Evolutionary conservation across 2,888 invertebrate genomes (phyloP), one percentile per base, ranked within the genome.

Genomic region (Leptopilina drosophilae): DNA sequence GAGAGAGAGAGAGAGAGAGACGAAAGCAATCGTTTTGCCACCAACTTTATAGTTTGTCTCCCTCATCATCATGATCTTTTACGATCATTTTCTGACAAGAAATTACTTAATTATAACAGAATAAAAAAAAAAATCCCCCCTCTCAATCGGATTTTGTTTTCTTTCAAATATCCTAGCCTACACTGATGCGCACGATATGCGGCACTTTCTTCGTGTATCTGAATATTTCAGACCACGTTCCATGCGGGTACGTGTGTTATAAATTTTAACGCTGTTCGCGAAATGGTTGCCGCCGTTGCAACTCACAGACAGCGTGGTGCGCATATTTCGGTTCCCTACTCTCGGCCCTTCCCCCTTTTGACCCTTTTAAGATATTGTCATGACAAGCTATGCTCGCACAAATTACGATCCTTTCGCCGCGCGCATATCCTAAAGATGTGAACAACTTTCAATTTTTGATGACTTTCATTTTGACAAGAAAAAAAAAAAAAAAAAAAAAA

Each of bases 201-300:
- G 77, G 77, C 81, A 77, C 81, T 80, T 78, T 79, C 81, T 78
- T 80, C 79, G 76, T 64, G 78, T 78, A 82, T 82, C 76, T 85
- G 81, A 85, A 85, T 85, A 84, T 85, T 85, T 84, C 82, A 83
- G 77, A 49, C 80, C 83, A 82, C 82, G 82, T 84, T 82, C 80
- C 66, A 26, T 65, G 42, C 7, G 73, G 65, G 42, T 75, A 67
- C 82, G 80, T 81, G 84, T 81, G 84, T 85, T 83, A 82, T 81
- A 81, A 82, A 84, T 83, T 84, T 82, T 80, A 78, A 80, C 81
- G 80, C 81, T 80, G 14, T 78, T 64, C 67, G 79, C 82, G 79
- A 79, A 79, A 79, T 77, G 69, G 69, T 79, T 64, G 53, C 80
- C 56, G 73, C n/a, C 26, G 53, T 69, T 33, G 53, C 40, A 40